Evolutionary conservation across 2,888 invertebrate genomes (phyloP).

Genomic region (Mayetiola destructor): DNA sequence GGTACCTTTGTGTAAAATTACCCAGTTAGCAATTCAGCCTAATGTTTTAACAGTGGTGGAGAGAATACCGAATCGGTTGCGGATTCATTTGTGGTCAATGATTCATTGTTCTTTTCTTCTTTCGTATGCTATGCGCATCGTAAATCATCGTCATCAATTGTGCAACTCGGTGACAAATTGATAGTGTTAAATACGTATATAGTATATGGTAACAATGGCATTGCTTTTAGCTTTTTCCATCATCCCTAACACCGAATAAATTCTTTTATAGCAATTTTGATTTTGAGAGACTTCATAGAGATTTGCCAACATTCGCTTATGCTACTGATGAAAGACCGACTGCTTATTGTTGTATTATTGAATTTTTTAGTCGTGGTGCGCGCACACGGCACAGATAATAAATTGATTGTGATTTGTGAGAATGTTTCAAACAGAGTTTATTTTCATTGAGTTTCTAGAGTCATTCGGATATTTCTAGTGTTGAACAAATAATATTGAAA

Average conservation of each 20-base stretch:
- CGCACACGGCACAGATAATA: slow-evolving; percentile 9
- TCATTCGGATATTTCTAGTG: slow-evolving; percentile 4
- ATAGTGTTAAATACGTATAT: slow-evolving; percentile 16
- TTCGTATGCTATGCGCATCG: slow-evolving; percentile 10
- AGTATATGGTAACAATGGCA: slow-evolving; percentile 7
- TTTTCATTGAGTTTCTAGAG: not conserved
- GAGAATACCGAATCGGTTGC: too few relatives aligned
- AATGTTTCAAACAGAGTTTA: not conserved
- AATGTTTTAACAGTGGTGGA: too few relatives aligned
- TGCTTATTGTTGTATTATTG: not conserved
- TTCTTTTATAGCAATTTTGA: too few relatives aligned
- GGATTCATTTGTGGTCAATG: slow-evolving; percentile 14
- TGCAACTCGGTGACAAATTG: slow-evolving; percentile 15
- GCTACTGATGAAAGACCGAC: not conserved
- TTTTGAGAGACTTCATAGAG: too few relatives aligned
- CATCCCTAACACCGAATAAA: not conserved
- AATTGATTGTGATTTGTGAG: slow-evolving; percentile 9
- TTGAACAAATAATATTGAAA: not conserved
- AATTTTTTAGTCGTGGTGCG: not conserved
- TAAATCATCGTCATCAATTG: slow-evolving; percentile 15
- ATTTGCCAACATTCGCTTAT: too few relatives aligned
- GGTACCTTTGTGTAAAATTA: too few relatives aligned
- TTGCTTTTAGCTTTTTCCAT: not conserved
- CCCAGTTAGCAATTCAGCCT: too few relatives aligned
- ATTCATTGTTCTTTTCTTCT: not conserved